Evolutionary conservation across 2,113 vertebrate species (phyloP).

Genomic region (Triplophysa dalaica): DNA sequence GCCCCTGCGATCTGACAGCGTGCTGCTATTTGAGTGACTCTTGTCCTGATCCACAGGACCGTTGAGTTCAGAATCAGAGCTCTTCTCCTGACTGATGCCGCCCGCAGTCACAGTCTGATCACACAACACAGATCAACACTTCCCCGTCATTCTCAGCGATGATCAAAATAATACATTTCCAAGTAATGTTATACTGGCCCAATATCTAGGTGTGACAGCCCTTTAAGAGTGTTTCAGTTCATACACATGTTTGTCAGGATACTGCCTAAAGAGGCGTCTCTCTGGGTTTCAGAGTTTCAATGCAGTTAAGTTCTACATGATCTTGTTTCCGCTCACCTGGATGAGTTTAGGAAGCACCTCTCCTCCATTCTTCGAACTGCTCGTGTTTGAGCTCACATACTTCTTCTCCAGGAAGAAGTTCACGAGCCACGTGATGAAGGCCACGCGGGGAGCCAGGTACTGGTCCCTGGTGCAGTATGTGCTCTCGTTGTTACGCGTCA

Average conservation of each 20-base stretch:
- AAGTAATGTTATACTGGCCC: no score
- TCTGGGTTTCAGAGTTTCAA: no score
- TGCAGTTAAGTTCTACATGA: no score
- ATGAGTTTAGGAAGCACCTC: slow-evolving; percentile 92
- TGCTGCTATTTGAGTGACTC: slow-evolving; percentile 88
- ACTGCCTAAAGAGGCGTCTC: no score
- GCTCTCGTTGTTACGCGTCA: slow-evolving; percentile 87
- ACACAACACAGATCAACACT: slow-evolving; percentile 3
- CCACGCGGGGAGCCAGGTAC: slow-evolving; percentile 91
- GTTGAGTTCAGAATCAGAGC: slow-evolving; percentile 68
- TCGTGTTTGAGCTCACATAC: slow-evolving; percentile 82
- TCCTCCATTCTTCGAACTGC: slow-evolving; percentile 86
- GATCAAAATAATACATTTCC: not conserved
- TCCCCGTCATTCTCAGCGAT: no score
- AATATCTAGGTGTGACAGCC: no score
- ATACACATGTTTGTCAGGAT: no score
- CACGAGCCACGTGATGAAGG: slow-evolving; percentile 98
- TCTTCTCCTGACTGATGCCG: slow-evolving; percentile 78
- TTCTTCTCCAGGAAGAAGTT: slow-evolving; percentile 99
- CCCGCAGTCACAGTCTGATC: slow-evolving; percentile 79
- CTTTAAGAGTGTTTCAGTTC: no score
- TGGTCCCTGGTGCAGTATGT: slow-evolving; percentile 93
- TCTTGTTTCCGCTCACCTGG: slow-evolving; percentile 75
- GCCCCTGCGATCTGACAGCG: slow-evolving; percentile 83
- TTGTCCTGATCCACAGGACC: slow-evolving; percentile 78